phyloP scores from a whole-genome alignment of 1,140 invertebrate species.

The Drosophila neocordata region DNA sequence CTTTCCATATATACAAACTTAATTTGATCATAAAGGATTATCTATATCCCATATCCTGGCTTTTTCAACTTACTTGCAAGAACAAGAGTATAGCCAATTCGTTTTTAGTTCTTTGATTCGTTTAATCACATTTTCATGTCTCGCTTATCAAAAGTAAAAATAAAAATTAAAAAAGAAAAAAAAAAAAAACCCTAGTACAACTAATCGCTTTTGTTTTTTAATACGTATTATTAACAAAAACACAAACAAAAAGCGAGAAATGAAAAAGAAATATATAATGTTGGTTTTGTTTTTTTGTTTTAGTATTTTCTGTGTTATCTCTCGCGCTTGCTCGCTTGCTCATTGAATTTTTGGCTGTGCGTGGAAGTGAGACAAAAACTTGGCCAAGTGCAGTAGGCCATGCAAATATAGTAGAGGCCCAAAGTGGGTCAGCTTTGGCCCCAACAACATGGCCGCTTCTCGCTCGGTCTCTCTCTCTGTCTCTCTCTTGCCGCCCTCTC shows the following conservation, averaged over 20 bases:
- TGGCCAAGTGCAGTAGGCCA: conserved; percentile 82
- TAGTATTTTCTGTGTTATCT: conserved; percentile 9
- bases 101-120: neutral
- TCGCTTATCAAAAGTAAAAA: conserved; percentile 43
- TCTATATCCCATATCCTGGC: too few relatives aligned
- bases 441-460: conserved; percentile 39
- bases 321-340: conserved; percentile 28
- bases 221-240: conserved; percentile 12
- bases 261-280: conserved; percentile 4
- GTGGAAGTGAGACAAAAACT: conserved; percentile 74
- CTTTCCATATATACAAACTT: too few relatives aligned
- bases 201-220: conserved; percentile 7
- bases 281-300: conserved; percentile 26
- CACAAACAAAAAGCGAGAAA: neutral
- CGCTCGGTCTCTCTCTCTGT: conserved; percentile 21
- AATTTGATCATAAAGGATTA: too few relatives aligned
- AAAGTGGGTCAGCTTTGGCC: conserved; percentile 76
- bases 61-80: too few relatives aligned
- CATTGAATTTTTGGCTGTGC: conserved; percentile 29
- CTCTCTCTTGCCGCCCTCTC: neutral
- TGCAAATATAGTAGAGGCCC: conserved; percentile 65
- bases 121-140: conserved; percentile 23
- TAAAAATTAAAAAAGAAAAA: neutral
- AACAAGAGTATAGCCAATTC: neutral
- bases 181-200: conserved; percentile 1